These are phyloP conservation scores for Saimiri boliviensis DNA, from an alignment of 2,113 vertebrate genomes.

Conservation along the genomic window DNA sequence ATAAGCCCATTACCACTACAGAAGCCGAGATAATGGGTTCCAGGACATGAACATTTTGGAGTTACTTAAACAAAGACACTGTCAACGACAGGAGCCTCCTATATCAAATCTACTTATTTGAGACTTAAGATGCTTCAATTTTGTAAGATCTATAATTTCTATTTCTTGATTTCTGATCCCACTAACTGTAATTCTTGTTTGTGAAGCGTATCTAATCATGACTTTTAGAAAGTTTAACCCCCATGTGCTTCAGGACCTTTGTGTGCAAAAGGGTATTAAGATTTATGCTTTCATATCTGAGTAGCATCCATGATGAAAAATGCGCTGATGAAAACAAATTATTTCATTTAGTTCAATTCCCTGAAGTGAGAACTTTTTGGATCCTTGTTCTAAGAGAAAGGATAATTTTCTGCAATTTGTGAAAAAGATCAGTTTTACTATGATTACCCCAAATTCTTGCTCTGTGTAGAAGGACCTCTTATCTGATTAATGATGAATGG, in stretches of 20 bases:
- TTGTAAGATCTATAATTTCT: not conserved
- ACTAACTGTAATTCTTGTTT: not conserved
- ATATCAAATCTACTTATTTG: not conserved
- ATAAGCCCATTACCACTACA: not conserved
- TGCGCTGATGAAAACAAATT: conserved; percentile 9
- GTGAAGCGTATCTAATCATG: not conserved
- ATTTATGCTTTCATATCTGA: not conserved
- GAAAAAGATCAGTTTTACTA: conserved; percentile 7
- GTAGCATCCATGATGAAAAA: not conserved
- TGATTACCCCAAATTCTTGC: conserved; percentile 42
- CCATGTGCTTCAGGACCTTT: not conserved
- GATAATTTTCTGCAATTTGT: not conserved
- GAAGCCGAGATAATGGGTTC: not conserved
- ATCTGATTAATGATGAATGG: conserved; percentile 21
- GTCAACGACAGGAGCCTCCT: not conserved
- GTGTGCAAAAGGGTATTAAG: not conserved
- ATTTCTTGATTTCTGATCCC: not conserved
- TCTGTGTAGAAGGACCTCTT: not conserved
- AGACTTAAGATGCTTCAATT: not conserved
- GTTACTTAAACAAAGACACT: not conserved
- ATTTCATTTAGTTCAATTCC: conserved; percentile 9
- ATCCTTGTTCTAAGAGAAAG: conserved; percentile 2
- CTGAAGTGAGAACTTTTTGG: not conserved
- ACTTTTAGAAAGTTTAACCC: not conserved
- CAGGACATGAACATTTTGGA: not conserved